phyloP scores from a whole-genome alignment of 2,888 invertebrate species.

The Sinopyrophorus schimmeli region DNA sequence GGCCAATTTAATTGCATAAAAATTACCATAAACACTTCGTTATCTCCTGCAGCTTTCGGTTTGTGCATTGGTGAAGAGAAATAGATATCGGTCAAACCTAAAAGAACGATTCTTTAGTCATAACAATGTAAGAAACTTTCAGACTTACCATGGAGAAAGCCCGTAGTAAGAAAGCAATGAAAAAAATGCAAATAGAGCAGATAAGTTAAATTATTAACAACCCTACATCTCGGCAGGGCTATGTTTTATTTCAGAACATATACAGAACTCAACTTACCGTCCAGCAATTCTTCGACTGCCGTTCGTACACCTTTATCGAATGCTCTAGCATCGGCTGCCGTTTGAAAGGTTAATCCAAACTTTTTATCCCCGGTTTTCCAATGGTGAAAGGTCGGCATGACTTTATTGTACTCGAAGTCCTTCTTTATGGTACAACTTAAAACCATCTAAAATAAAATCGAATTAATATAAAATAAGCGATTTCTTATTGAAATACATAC shows the following conservation, averaged over 20 bases:
- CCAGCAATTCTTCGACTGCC: conserved; percentile 86
- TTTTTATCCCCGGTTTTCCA: conserved; percentile 95
- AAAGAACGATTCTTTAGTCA: no score
- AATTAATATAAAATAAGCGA: no score
- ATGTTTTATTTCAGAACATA: conserved; percentile 8
- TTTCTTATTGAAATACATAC: conserved; percentile 70
- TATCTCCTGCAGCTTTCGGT: conserved; percentile 83
- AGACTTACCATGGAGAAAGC: conserved; percentile 67
- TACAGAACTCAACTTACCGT: conserved; percentile 69
- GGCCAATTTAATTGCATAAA: no score
- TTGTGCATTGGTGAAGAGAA: conserved; percentile 68
- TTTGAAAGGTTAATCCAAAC: conserved; percentile 95
- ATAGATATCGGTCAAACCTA: conserved; percentile 79
- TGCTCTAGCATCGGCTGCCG: conserved; percentile 90
- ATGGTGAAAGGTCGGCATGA: conserved; percentile 98
- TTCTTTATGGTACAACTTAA: conserved; percentile 93
- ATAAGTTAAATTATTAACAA: conserved; percentile 65
- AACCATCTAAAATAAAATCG: conserved; percentile 70
- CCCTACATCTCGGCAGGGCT: conserved; percentile 35
- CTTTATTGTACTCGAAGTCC: conserved; percentile 95
- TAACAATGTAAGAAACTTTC: no score
- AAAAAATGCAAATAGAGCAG: conserved; percentile 63
- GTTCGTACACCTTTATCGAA: conserved; percentile 91
- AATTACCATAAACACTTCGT: conserved; percentile 94
- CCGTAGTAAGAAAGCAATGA: conserved; percentile 67